Conservation (phyloP, 2,113 vertebrate genomes). For the Tenrec ecaudatus region DNA sequence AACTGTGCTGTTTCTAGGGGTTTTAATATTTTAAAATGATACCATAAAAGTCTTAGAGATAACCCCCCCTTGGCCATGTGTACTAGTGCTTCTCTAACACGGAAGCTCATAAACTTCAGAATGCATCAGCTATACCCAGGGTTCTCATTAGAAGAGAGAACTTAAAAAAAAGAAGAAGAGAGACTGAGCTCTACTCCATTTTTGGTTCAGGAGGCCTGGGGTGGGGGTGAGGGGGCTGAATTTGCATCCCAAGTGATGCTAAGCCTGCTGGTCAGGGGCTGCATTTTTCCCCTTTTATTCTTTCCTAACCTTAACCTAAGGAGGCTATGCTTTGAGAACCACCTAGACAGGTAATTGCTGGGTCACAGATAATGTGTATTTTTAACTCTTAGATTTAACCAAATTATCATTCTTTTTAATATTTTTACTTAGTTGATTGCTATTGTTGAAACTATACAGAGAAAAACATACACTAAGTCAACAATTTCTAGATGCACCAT, state of each 20-base stretch:
- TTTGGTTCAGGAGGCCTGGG: not conserved
- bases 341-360: not conserved
- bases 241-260: not conserved
- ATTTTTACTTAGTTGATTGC: not conserved
- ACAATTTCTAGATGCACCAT: not conserved
- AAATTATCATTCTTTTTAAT: not conserved
- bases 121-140: not conserved
- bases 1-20: conserved; percentile 13
- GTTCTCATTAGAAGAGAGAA: not conserved
- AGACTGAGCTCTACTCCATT: not conserved
- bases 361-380: not conserved
- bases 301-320: too few relatives aligned
- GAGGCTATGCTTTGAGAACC: not conserved
- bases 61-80: not conserved
- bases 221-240: not conserved
- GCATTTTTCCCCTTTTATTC: not conserved
- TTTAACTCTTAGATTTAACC: conserved; percentile 15
- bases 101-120: not conserved
- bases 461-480: not conserved
- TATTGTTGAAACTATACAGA: not conserved
- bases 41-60: not conserved
- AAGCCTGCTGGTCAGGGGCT: not conserved
- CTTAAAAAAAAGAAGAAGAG: too few relatives aligned
- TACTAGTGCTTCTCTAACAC: not conserved
- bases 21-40: not conserved